Base-by-base conservation (phyloP, 1,140 invertebrate genomes). In the Sycophaga agraensis region DNA sequence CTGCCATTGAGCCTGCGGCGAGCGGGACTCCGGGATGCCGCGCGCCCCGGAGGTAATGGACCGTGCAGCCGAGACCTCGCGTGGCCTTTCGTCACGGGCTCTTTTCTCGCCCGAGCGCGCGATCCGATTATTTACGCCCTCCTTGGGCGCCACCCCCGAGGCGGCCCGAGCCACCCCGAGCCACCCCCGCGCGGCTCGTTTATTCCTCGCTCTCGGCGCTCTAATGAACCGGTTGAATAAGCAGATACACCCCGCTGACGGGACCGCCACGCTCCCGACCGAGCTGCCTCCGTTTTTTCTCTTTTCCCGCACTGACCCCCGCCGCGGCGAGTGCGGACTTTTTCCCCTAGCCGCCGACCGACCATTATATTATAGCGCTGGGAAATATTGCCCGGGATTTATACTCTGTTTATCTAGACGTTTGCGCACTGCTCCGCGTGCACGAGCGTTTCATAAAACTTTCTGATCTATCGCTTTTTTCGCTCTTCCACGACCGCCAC, bases 81-180 rank as follows among this genome's bases (percentile, higher is more conserved):
- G 51, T n/a, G n/a, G n/a, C n/a, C 51, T 55, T 55, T 55, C 39
- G 51, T 55, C 51, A 55, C 51, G 51, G 51, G 39, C 39, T 55
- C 26, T 55, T 55, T 55, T 43, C 37, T 40, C 35, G 35, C 35
- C 39, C 51, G 39, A 4, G 26, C 46, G 5, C n/a, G 43, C 2
- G 21, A 14, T 19, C 16, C 21, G 21, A 28, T 53, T 53, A 53
- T 53, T 53, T 53, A 53, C 34, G 19, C 22, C 11, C 3, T 21
- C 5, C 43, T 46, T 9, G 37, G 11, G 28, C 51, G 51, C 37
- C n/a, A n/a, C n/a, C n/a, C n/a, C n/a, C n/a, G n/a, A n/a, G n/a
- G n/a, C n/a, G n/a, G n/a, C n/a, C n/a, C n/a, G n/a, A 7, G 22
- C 37, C 12, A 12, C 5, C 16, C 17, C 26, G 9, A 12, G 5